Base-by-base conservation (phyloP, 2,113 vertebrate species). In the Nycticebus coucang region DNA sequence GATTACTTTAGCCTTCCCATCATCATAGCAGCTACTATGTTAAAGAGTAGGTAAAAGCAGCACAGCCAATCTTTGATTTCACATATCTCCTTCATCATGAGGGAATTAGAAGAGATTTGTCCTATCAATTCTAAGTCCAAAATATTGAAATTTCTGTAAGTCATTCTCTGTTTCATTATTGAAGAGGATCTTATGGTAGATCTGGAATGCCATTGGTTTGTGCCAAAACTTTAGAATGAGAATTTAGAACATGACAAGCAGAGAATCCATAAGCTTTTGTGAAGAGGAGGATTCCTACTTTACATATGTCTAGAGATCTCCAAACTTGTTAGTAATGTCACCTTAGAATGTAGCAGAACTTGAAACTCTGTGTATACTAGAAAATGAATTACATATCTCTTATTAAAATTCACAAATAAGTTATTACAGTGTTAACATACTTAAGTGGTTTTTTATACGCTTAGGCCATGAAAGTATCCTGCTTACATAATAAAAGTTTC, bases 401-500 rank as follows among this genome's bases (percentile, higher is more conserved):
- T 80, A 17, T 41, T 77, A 69, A 92, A 33, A 86, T 92, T 77
- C 78, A 79, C 18, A 37, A 92, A 87, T 45, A 57, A 69, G 89
- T 84, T n/a, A 62, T 68, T 74, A 62, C 8, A 57, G 33, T 75
- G 69, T 91, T 92, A 69, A 85, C 62, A 59, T 92, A 33, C 37
- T 72, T 74, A 75, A 66, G 22, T 8, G 45, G 22, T 41, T 95
- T 69, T 95, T 95, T 94, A 69, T 68, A 78, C 62, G 88, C 18
- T 59, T 59, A 74, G 66, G 45, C 35, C 96, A 33, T 37, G 62
- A 75, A 89, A 95, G 22, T 90, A 83, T 91, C 69, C 33, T 71
- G 14, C 28, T 66, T 91, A 86, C 71, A 82, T 57, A 87, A 55
- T 28, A 94, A 87, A 66, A 93, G 26, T 92, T 96, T 93, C 77